phyloP scores from a whole-genome alignment of 2,797 vertebrate genomes.

The Phalloptychus januarius region DNA sequence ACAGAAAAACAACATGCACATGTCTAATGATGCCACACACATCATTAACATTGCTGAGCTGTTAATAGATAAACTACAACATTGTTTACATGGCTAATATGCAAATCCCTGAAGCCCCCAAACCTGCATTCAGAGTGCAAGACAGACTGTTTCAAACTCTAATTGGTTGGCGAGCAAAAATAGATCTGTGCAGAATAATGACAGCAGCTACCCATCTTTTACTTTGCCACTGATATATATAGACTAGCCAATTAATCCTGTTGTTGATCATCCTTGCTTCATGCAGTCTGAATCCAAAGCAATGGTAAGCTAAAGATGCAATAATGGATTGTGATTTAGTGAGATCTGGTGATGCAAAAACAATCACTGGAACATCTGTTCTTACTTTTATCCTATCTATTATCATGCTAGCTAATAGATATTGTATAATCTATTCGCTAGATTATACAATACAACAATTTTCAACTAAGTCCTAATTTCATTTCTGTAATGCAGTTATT shows the following conservation, averaged over 20 bases:
- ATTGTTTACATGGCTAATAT: slow-evolving; percentile 54
- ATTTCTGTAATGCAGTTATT: neutral
- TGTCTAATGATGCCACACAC: slow-evolving; percentile 27
- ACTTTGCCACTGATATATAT: slow-evolving; percentile 14
- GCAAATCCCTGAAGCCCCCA: slow-evolving; percentile 41
- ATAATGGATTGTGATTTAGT: slow-evolving; percentile 25
- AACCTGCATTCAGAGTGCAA: slow-evolving; percentile 44
- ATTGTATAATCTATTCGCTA: neutral
- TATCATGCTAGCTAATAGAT: too few relatives aligned
- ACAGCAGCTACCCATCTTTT: slow-evolving; percentile 23
- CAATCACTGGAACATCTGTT: slow-evolving; percentile 29
- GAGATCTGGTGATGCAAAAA: slow-evolving; percentile 18
- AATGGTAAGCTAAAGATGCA: slow-evolving; percentile 9
- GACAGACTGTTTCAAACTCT: slow-evolving; percentile 36
- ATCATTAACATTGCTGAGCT: slow-evolving; percentile 47
- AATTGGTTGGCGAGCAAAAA: slow-evolving; percentile 58
- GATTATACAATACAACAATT: neutral
- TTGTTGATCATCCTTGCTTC: neutral
- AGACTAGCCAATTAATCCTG: slow-evolving; percentile 5
- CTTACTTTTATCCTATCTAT: slow-evolving; percentile 8
- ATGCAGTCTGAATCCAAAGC: neutral
- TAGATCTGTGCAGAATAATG: slow-evolving; percentile 40
- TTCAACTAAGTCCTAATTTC: neutral
- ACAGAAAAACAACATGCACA: slow-evolving; percentile 13
- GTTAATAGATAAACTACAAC: slow-evolving; percentile 43